These are phyloP conservation scores for Meloidogyne exigua DNA, from an alignment of 1,140 invertebrate genomes.

Conservation along the genomic window DNA sequence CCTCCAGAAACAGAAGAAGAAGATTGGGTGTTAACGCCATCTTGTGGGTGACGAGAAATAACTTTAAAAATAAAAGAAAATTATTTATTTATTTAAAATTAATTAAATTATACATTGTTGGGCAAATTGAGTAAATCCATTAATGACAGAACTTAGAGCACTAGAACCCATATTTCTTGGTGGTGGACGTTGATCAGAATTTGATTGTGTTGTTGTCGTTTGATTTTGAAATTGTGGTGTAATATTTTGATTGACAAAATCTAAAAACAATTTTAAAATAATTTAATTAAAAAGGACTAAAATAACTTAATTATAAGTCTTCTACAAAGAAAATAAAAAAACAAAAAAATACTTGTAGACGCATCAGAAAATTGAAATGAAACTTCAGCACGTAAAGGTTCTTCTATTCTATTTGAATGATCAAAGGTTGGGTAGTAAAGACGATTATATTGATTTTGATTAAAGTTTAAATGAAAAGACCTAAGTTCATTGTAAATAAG, in stretches of 20 bases:
- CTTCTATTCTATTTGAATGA: conserved; percentile 4
- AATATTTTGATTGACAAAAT: neutral
- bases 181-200: neutral
- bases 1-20: neutral
- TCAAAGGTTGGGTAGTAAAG: conserved; percentile 11
- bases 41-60: neutral
- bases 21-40: neutral
- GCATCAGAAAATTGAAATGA: conserved; percentile 12
- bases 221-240: conserved; percentile 4
- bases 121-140: conserved; percentile 18
- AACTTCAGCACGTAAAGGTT: conserved; percentile 26
- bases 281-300: neutral
- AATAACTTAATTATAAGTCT: too few relatives aligned
- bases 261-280: conserved; percentile 2
- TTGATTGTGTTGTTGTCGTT: neutral
- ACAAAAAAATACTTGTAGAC: neutral
- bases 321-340: neutral
- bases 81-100: neutral
- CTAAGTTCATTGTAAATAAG: conserved; percentile 18
- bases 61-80: neutral
- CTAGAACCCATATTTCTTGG: neutral
- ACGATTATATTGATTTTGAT: conserved; percentile 20
- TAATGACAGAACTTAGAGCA: conserved; percentile 17
- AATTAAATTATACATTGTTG: conserved; percentile 22
- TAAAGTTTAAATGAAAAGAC: conserved; percentile 18